Evolutionary conservation across 1,140 invertebrate genomes (phyloP).

Genomic region (Drosophila gunungcola): DNA sequence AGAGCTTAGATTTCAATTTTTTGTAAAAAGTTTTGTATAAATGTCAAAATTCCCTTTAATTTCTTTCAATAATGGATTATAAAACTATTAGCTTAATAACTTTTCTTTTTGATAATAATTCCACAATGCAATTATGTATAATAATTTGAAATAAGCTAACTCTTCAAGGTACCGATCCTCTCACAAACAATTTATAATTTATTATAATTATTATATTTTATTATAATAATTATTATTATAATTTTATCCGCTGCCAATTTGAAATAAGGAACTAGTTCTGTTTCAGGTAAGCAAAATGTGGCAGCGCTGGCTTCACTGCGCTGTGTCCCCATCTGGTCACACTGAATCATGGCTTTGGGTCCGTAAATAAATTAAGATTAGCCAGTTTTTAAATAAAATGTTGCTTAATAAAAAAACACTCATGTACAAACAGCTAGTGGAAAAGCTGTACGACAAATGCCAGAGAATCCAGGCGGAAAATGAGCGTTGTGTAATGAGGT

Average conservation of each 20-base stretch:
- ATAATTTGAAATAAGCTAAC: too few species aligned
- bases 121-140: too few species aligned
- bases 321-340: constrained; percentile 4
- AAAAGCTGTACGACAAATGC: constrained; percentile 71
- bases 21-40: neutral
- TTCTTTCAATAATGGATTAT: too few species aligned
- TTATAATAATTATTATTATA: too few species aligned
- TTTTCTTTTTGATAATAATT: too few species aligned
- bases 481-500: constrained; percentile 77
- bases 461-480: constrained; percentile 78
- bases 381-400: constrained; percentile 32
- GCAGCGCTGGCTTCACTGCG: neutral
- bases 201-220: too few species aligned
- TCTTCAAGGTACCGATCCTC: too few species aligned
- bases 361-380: constrained; percentile 3
- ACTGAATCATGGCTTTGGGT: constrained; percentile 1
- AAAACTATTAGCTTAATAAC: too few species aligned
- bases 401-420: constrained; percentile 53
- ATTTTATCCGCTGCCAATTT: neutral
- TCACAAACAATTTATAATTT: too few species aligned
- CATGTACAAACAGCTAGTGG: constrained; percentile 68
- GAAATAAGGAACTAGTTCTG: neutral
- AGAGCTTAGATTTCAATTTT: neutral
- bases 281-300: neutral
- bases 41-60: too few species aligned